A percentile compares a stretch with the other conserved stretches of the same genome.
Evolutionary conservation across 2,113 vertebrate genomes (phyloP).

Genomic region (Chrysochloris asiatica): DNA sequence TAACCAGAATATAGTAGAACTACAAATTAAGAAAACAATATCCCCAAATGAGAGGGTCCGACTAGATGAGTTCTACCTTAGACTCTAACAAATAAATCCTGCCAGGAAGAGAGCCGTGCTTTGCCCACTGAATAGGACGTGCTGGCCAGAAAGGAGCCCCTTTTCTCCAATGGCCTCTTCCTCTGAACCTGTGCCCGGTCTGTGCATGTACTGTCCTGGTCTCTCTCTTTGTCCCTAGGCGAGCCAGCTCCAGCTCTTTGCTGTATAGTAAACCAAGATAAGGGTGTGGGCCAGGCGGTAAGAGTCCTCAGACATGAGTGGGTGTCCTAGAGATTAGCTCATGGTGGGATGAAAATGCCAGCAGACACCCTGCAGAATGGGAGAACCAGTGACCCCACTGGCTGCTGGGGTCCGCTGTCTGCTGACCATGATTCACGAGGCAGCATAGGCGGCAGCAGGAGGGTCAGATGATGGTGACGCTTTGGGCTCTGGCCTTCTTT

Average conservation of each 20-base stretch:
- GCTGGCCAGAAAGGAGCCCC: background rate
- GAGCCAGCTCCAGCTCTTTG: background rate
- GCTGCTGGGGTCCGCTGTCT: background rate
- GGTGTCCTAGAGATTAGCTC: slow-evolving; percentile 41
- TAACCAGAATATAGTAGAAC: background rate
- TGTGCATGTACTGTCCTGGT: background rate
- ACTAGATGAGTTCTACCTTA: background rate
- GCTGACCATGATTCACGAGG: slow-evolving; percentile 42
- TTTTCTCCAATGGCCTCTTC: background rate
- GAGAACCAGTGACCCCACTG: background rate
- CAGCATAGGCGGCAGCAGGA: background rate
- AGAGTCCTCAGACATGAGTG: background rate
- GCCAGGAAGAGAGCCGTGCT: background rate
- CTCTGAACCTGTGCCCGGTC: background rate
- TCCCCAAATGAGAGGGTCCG: background rate
- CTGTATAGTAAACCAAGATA: background rate
- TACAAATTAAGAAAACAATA: background rate
- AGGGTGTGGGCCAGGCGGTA: background rate
- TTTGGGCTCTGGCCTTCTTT: background rate
- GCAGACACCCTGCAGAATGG: background rate
- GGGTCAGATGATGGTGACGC: background rate
- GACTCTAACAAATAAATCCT: background rate
- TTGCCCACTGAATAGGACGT: background rate
- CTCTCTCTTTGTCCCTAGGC: background rate
- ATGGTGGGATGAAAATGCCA: background rate